Conservation (phyloP, 1,140 invertebrate species). For the Samia ricini region DNA sequence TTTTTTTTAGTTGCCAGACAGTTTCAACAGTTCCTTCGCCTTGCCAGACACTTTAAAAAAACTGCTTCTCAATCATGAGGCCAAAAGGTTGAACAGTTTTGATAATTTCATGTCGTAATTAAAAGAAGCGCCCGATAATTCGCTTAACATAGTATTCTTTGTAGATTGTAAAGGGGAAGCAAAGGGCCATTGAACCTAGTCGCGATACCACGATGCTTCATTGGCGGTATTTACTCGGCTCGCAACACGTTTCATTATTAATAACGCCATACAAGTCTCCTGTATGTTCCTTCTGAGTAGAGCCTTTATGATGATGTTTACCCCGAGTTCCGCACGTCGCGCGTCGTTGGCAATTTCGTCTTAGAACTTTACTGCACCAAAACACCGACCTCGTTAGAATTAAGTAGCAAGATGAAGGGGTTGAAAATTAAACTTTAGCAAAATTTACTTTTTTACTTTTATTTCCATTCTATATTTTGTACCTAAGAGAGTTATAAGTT, state of each 20-base stretch:
- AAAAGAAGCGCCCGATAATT: background rate
- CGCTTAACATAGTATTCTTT: background rate
- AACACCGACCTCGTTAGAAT: constrained; percentile 11
- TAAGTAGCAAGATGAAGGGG: constrained; percentile 12
- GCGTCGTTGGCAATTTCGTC: constrained; percentile 14
- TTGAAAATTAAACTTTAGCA: constrained; percentile 22
- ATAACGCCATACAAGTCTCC: constrained; percentile 64
- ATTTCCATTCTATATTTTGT: no score
- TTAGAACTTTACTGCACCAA: constrained; percentile 18
- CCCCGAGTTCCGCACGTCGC: constrained; percentile 29
- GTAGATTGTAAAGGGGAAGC: constrained; percentile 8
- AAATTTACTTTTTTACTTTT: no score
- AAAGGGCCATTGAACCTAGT: constrained; percentile 35
- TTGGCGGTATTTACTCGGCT: constrained; percentile 50
- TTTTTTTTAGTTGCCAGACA: no score
- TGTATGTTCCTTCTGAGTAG: constrained; percentile 46
- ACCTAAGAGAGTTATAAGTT: no score
- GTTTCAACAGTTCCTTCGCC: no score
- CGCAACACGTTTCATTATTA: constrained; percentile 64
- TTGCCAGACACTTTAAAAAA: no score
- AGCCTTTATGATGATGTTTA: constrained; percentile 68
- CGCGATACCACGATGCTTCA: constrained; percentile 27
- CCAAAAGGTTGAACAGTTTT: background rate
- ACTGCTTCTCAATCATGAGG: no score
- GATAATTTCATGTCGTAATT: background rate